These are phyloP conservation scores for Epinephelus awoara DNA, from an alignment of 2,797 vertebrate genomes.

Conservation along the genomic window DNA sequence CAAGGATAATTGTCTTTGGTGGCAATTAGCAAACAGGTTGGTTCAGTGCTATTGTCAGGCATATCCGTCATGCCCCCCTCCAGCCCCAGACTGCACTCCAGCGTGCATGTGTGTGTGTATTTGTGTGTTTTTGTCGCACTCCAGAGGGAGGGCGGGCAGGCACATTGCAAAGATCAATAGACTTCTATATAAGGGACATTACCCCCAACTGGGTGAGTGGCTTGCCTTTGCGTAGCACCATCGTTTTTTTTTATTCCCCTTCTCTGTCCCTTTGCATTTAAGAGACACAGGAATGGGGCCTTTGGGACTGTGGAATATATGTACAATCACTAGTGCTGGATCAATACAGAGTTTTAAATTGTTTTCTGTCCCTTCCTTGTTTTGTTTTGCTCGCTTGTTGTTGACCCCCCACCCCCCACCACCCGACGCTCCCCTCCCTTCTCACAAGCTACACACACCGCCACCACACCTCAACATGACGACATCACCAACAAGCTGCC, in stretches of 20 bases:
- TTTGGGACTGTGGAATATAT: slow-evolving; percentile 87
- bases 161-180: slow-evolving; percentile 94
- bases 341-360: slow-evolving; percentile 93
- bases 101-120: slow-evolving; percentile 59
- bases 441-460: slow-evolving; percentile 33
- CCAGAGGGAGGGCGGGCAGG: slow-evolving; percentile 75
- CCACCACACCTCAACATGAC: slow-evolving; percentile 55
- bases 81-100: slow-evolving; percentile 76
- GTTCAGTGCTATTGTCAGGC: slow-evolving; percentile 95
- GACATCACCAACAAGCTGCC: slow-evolving; percentile 44
- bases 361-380: slow-evolving; percentile 87
- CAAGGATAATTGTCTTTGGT: slow-evolving; percentile 98
- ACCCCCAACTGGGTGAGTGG: slow-evolving; percentile 92
- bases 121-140: slow-evolving; percentile 70
- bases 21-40: slow-evolving; percentile 99
- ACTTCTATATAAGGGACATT: slow-evolving; percentile 96
- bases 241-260: slow-evolving; percentile 87
- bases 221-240: slow-evolving; percentile 88
- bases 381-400: slow-evolving; percentile 76
- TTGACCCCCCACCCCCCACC: neutral
- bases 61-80: slow-evolving; percentile 93
- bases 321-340: slow-evolving; percentile 90
- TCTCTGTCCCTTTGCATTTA: slow-evolving; percentile 85
- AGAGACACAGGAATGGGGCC: slow-evolving; percentile 86
- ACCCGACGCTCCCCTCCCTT: neutral